A percentile compares a stretch with the other conserved stretches of the same genome.
These are phyloP conservation scores for Hirundichthys speculiger DNA, from an alignment of 2,113 vertebrate species.

Conservation along the genomic window DNA sequence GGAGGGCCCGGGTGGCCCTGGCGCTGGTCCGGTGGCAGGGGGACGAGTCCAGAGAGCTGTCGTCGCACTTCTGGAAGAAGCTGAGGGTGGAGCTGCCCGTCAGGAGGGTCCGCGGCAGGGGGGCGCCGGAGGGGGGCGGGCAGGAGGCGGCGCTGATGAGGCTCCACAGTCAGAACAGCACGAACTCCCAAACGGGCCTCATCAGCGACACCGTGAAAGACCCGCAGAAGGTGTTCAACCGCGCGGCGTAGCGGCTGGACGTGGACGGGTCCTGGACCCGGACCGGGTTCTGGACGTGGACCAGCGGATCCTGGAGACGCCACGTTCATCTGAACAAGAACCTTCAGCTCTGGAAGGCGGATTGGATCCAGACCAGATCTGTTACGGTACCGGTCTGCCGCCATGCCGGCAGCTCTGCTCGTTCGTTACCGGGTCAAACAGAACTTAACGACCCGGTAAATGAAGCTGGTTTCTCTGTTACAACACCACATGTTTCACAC, in stretches of 20 bases:
- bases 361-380: too few species aligned
- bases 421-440: too few species aligned
- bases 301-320: too few species aligned
- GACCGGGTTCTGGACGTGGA: too few species aligned
- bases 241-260: slow-evolving; percentile 12
- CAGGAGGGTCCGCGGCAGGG: slow-evolving; percentile 59
- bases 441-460: too few species aligned
- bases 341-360: too few species aligned
- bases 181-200: slow-evolving; percentile 58
- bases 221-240: slow-evolving; percentile 28
- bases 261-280: not conserved
- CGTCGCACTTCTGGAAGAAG: slow-evolving; percentile 93
- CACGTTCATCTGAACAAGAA: too few species aligned
- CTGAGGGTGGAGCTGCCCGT: slow-evolving; percentile 90
- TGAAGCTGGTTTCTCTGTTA: too few species aligned
- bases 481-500: too few species aligned
- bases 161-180: slow-evolving; percentile 57
- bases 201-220: slow-evolving; percentile 32
- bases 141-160: slow-evolving; percentile 49
- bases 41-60: slow-evolving; percentile 87
- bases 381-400: too few species aligned
- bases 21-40: slow-evolving; percentile 94
- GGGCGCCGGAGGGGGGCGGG: not conserved
- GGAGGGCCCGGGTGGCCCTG: slow-evolving; percentile 85
- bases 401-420: too few species aligned